A percentile compares a stretch with the other conserved stretches of the same genome.
Conservation (phyloP, 2,797 vertebrate species). For the Poeciliopsis turneri region DNA sequence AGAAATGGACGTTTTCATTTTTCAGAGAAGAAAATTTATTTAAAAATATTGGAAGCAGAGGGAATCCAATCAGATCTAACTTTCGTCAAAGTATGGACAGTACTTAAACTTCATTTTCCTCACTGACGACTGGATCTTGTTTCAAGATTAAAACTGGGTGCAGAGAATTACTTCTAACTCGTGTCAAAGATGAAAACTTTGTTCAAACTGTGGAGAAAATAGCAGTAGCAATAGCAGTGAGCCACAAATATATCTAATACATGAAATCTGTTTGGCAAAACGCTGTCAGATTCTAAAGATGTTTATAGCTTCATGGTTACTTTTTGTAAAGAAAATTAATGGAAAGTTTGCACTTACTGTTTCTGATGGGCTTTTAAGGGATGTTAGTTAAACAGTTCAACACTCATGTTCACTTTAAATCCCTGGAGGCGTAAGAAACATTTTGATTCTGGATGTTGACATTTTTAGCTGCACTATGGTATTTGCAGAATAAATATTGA, state of each 20-base stretch:
- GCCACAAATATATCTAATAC: background rate
- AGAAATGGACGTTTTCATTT: background rate
- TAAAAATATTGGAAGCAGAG: background rate
- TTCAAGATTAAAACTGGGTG: background rate
- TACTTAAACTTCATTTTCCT: background rate
- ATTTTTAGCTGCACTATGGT: background rate
- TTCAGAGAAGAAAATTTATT: background rate
- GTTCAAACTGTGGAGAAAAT: background rate
- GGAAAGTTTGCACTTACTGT: background rate
- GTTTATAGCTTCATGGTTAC: background rate
- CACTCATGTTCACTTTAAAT: background rate
- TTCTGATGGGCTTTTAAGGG: background rate
- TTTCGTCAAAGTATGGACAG: background rate
- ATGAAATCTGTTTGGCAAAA: background rate
- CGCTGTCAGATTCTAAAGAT: background rate
- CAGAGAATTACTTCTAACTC: background rate
- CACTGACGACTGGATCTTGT: background rate
- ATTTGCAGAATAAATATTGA: background rate
- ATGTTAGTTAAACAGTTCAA: background rate
- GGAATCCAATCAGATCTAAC: background rate
- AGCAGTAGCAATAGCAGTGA: background rate
- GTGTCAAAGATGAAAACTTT: background rate
- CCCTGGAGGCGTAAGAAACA: background rate
- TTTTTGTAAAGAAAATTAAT: background rate
- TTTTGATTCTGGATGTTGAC: background rate